Conservation (phyloP, 2,888 invertebrate species). For the Clostera curtula region DNA sequence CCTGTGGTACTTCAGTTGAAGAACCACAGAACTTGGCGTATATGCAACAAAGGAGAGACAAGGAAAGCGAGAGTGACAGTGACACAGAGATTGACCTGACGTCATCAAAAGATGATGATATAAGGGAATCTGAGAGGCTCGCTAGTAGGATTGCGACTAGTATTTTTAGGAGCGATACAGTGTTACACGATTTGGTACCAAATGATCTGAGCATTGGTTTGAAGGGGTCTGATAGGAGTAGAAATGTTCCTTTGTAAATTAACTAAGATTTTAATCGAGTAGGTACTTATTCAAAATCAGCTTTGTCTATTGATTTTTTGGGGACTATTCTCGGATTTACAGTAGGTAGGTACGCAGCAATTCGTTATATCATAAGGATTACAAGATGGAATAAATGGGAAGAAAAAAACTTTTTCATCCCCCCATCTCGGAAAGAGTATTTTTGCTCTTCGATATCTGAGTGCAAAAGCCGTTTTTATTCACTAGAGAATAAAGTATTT, state of each 20-base stretch:
- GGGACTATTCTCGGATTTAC: no score
- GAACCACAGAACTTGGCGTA: slow-evolving; percentile 61
- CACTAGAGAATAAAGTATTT: no score
- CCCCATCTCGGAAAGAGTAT: no score
- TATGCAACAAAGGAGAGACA: slow-evolving; percentile 38
- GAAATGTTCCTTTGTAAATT: slow-evolving; percentile 43
- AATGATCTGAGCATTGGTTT: slow-evolving; percentile 63
- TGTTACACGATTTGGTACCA: slow-evolving; percentile 63
- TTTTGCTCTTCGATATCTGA: no score
- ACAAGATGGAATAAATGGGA: no score
- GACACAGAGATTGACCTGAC: slow-evolving; percentile 70
- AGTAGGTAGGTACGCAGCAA: no score
- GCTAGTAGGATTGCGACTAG: slow-evolving; percentile 63
- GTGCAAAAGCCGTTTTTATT: no score
- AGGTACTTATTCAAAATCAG: slow-evolving; percentile 3
- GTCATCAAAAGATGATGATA: slow-evolving; percentile 65
- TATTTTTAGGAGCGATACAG: slow-evolving; percentile 59
- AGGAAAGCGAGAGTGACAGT: slow-evolving; percentile 58
- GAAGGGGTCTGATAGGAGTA: slow-evolving; percentile 44
- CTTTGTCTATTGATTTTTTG: not conserved
- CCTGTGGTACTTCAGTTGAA: slow-evolving; percentile 34
- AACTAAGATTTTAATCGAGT: slow-evolving; percentile 5
- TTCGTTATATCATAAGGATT: no score
- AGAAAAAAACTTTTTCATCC: no score
- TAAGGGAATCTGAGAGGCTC: slow-evolving; percentile 58